Evolutionary conservation across 1,140 invertebrate species (phyloP), one percentile per base, ranked within the genome.

Genomic region (Tetragonula clypearis): DNA sequence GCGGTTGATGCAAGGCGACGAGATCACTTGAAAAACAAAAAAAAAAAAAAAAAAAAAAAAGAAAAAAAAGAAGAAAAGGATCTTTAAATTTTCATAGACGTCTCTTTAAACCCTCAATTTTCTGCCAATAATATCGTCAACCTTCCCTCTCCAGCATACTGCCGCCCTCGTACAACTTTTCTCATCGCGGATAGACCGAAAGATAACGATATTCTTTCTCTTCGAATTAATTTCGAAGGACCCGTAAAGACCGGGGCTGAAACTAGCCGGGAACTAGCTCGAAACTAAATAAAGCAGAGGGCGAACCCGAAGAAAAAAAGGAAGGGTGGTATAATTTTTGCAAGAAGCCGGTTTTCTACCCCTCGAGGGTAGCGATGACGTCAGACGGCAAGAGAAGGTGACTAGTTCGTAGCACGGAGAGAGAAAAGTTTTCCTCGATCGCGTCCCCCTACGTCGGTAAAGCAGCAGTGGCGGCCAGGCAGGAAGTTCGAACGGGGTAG

Each of bases 401-500:
- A 56, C 41, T 30, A 35, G 60, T 68, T 68, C 56, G 35, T 35
- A 35, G 35, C 30, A 80, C 26, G 66, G 60, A 55, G 81, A 82
- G 69, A 82, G 69, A 60, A 49, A 49, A 49, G 41, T 49, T 80
- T 85, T 84, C 23, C 74, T 75, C 62, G 76, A 65, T 80, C 75
- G 35, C 65, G 68, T 62, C 78, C 66, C 41, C 72, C 68, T 49
- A 19, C 17, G 91, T 91, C 91, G 88, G 90, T 90, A 92, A 92
- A 85, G 84, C 86, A 90, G 90, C 66, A 73, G 12, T 58, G 72
- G 82, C 56, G 72, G 35, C n/a, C 65, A 60, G 74, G 78, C 68
- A 73, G 81, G 78, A 81, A 85, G 68, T 80, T 85, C 60, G 49
- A 85, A 85, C 71, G 71, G 71, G n/a, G 49, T 8, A 49, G 41